Percentiles rank a stretch among this genome's conserved stretches.
These are phyloP conservation scores for Graptemys geographica DNA, from an alignment of 2,797 vertebrate species.

Conservation along the genomic window DNA sequence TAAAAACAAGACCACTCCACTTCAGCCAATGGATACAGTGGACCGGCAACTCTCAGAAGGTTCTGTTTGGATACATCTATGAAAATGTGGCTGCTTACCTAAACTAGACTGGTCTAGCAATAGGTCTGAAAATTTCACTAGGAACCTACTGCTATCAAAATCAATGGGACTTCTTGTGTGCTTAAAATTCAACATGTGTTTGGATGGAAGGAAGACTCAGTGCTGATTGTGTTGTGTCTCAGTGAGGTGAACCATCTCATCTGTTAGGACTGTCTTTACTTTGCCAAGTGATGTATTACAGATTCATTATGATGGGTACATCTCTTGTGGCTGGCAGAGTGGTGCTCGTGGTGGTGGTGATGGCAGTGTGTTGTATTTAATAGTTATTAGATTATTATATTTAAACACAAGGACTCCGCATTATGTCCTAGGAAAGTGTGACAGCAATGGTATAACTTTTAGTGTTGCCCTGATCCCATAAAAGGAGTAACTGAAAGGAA, in stretches of 20 bases:
- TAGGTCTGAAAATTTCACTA: neutral
- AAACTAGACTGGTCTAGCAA: fast-evolving
- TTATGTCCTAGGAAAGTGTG: neutral
- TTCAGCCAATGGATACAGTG: fast-evolving
- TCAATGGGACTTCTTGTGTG: neutral
- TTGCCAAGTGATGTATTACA: neutral
- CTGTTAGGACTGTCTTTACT: neutral
- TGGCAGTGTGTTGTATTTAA: neutral
- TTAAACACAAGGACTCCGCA: neutral
- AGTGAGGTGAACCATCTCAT: fast-evolving
- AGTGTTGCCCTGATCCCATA: neutral
- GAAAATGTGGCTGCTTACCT: fast-evolving
- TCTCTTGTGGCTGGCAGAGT: neutral
- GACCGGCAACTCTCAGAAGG: neutral
- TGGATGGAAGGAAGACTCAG: neutral
- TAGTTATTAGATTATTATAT: neutral
- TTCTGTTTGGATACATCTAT: neutral
- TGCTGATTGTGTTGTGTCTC: fast-evolving
- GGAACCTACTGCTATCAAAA: neutral
- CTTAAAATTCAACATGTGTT: neutral
- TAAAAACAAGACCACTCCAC: fast-evolving
- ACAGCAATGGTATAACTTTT: neutral
- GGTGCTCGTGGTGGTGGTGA: neutral
- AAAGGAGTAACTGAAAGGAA: neutral
- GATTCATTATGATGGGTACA: neutral